A percentile compares a stretch with the other conserved stretches of the same genome.
These are phyloP conservation scores for Rhabdomys dilectus DNA, from an alignment of 2,113 vertebrate genomes.

Conservation along the genomic window DNA sequence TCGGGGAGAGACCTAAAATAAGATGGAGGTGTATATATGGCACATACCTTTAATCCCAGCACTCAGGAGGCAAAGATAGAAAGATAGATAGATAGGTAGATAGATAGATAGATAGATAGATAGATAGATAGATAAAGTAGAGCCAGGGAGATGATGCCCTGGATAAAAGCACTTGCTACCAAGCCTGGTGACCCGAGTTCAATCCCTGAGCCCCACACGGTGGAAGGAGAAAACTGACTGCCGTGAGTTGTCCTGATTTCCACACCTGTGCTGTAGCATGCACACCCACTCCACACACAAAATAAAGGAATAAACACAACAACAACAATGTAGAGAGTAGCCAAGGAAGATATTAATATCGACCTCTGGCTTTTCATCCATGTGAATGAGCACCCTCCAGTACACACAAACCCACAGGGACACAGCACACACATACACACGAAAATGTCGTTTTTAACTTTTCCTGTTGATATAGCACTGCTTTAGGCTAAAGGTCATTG, in stretches of 20 bases:
- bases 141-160: not conserved
- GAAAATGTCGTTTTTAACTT: not conserved
- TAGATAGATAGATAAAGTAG: not conserved
- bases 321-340: no score
- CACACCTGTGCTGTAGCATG: not conserved
- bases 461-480: not conserved
- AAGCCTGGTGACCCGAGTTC: not conserved
- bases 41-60: no score
- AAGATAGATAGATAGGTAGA: no score
- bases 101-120: rapidly evolving
- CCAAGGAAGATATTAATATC: not conserved
- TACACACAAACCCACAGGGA: not conserved
- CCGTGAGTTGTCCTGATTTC: not conserved
- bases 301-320: not conserved
- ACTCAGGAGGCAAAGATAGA: no score
- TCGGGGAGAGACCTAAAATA: not conserved
- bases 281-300: not conserved
- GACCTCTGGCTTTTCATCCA: no score
- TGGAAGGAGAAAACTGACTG: not conserved
- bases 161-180: not conserved
- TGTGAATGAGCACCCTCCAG: not conserved
- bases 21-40: not conserved
- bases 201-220: not conserved
- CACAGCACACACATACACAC: not conserved
- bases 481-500: not conserved